Percentiles rank a stretch among this genome's conserved stretches.
Conservation (phyloP, 2,888 invertebrate species). For the Hemaris fuciformis region DNA sequence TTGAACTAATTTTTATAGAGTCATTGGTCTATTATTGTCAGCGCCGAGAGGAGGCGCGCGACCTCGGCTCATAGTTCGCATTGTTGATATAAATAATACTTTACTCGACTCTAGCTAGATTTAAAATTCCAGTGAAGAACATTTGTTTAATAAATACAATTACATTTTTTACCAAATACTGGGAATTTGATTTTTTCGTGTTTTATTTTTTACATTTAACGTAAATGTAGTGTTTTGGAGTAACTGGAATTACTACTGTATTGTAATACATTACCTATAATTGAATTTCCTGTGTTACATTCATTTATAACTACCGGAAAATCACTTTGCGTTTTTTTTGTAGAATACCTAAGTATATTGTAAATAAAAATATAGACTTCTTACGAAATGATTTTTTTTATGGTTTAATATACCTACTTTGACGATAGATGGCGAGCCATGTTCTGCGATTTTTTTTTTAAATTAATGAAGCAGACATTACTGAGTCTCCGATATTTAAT, state of each 20-base stretch:
- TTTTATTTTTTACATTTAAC: neutral
- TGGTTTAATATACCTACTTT: too few relatives aligned
- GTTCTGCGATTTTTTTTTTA: too few relatives aligned
- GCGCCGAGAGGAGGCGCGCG: conserved; percentile 7
- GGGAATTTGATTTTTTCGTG: neutral
- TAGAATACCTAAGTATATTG: too few relatives aligned
- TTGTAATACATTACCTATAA: too few relatives aligned
- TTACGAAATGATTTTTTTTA: too few relatives aligned
- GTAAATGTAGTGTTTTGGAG: neutral
- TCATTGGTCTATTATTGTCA: conserved; percentile 19
- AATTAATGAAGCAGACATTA: too few relatives aligned
- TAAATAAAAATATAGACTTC: too few relatives aligned
- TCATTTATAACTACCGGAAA: too few relatives aligned
- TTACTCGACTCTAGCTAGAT: neutral
- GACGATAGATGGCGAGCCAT: too few relatives aligned
- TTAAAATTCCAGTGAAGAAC: neutral
- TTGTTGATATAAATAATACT: conserved; percentile 8
- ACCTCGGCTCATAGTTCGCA: conserved; percentile 24
- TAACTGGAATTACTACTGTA: neutral
- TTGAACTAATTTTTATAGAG: conserved; percentile 32
- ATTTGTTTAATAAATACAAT: neutral
- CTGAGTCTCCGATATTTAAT: too few relatives aligned
- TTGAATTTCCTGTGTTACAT: too few relatives aligned
- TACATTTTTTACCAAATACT: neutral
- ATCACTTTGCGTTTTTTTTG: too few relatives aligned